Percentiles rank a stretch among this genome's conserved stretches.
phyloP scores from a whole-genome alignment of 2,888 invertebrate species.

The Sinodicranocentrus sp. region DNA sequence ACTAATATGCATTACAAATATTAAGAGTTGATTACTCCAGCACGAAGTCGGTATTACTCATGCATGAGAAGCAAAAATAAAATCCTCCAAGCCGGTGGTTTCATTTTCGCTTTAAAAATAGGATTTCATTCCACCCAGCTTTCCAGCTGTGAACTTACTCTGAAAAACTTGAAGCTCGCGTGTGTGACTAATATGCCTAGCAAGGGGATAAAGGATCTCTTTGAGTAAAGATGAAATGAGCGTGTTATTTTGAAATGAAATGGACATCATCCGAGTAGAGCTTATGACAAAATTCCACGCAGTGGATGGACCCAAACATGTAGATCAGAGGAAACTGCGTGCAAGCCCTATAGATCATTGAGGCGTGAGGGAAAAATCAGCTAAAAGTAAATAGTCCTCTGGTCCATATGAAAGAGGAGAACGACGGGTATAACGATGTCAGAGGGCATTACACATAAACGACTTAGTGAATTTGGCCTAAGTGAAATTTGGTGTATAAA shows the following conservation, averaged over 20 bases:
- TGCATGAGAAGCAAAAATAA: not conserved
- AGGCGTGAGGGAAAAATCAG: too few relatives aligned
- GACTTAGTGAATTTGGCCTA: constrained; percentile 34
- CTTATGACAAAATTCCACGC: too few relatives aligned
- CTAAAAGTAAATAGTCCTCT: not conserved
- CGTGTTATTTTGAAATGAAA: constrained; percentile 52
- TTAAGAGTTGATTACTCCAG: constrained; percentile 17
- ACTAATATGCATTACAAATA: constrained; percentile 9
- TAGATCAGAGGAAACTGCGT: not conserved
- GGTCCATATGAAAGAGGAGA: too few relatives aligned
- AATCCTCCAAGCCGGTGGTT: too few relatives aligned
- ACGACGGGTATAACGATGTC: constrained; percentile 27
- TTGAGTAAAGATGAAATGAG: constrained; percentile 28
- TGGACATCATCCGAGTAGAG: constrained; percentile 24
- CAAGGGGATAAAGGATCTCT: constrained; percentile 49
- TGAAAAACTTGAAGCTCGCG: too few relatives aligned
- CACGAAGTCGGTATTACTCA: too few relatives aligned
- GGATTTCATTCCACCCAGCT: too few relatives aligned
- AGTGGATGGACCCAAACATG: constrained; percentile 14
- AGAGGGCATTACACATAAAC: constrained; percentile 42
- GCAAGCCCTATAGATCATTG: not conserved
- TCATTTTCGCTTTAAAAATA: too few relatives aligned
- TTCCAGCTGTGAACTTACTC: too few relatives aligned
- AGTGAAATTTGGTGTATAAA: constrained; percentile 39
- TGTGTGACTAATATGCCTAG: too few relatives aligned